A percentile compares a stretch with the other conserved stretches of the same genome.
Conservation (phyloP, 1,140 invertebrate species). For the Diprion similis region DNA sequence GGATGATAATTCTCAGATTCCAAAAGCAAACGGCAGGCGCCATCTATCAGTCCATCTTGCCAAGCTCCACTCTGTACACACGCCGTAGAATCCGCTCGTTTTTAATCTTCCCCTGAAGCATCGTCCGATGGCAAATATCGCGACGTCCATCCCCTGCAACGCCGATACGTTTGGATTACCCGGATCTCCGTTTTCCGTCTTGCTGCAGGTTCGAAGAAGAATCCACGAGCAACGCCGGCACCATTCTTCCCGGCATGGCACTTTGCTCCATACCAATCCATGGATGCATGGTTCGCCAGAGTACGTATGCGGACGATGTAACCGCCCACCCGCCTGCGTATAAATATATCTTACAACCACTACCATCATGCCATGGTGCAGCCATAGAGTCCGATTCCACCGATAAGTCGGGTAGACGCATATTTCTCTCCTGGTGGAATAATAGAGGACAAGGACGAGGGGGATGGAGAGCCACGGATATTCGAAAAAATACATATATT, state of each 20-base stretch:
- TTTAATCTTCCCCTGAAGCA: not conserved
- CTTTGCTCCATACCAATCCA: constrained; percentile 3
- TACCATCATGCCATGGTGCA: too few species aligned
- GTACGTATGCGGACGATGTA: too few species aligned
- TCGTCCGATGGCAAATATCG: not conserved
- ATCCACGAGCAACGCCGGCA: constrained; percentile 3
- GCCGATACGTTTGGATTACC: not conserved
- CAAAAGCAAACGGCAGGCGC: not conserved
- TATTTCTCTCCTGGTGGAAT: too few species aligned
- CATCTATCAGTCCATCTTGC: not conserved
- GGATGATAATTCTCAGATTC: not conserved
- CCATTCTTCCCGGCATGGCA: constrained; percentile 9
- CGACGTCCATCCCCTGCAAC: not conserved
- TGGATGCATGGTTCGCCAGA: too few species aligned
- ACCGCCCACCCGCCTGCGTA: too few species aligned
- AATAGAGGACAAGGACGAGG: too few species aligned
- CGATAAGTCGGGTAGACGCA: too few species aligned
- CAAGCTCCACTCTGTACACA: not conserved
- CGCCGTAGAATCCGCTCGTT: not conserved
- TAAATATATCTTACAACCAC: too few species aligned
- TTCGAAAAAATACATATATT: too few species aligned
- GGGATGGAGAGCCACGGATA: too few species aligned
- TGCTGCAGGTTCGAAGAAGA: not conserved
- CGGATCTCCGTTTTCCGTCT: not conserved
- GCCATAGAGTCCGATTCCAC: too few species aligned